Evolutionary conservation across 1,140 invertebrate species (phyloP).

Genomic region (Lordiphosa collinella): DNA sequence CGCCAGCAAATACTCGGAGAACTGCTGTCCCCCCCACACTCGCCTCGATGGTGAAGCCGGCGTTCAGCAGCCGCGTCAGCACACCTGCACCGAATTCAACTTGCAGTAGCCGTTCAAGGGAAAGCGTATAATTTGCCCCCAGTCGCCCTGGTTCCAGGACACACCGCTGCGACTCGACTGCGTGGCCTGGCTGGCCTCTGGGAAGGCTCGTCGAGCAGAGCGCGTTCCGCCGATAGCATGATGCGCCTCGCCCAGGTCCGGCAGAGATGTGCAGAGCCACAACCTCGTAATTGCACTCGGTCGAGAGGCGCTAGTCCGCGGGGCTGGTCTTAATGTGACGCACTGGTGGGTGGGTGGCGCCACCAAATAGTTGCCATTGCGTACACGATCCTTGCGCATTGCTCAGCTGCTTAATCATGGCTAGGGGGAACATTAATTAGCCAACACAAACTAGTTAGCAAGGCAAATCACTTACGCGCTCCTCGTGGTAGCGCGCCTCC

Average conservation of each 20-base stretch:
- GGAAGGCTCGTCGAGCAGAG: slow-evolving; percentile 91
- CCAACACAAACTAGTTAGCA: slow-evolving; percentile 18
- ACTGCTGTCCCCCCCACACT: slow-evolving; percentile 95
- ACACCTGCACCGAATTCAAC: slow-evolving; percentile 94
- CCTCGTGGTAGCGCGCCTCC: slow-evolving; percentile 95
- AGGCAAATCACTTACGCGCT: slow-evolving; percentile 86
- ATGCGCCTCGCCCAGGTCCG: slow-evolving; percentile 93
- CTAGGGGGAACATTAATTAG: slow-evolving; percentile 80
- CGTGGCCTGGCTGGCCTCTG: slow-evolving; percentile 91
- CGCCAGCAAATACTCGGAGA: slow-evolving; percentile 94
- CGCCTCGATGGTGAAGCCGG: slow-evolving; percentile 89
- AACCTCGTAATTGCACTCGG: slow-evolving; percentile 86
- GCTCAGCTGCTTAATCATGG: slow-evolving; percentile 87
- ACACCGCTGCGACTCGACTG: slow-evolving; percentile 90
- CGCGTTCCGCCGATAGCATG: slow-evolving; percentile 90
- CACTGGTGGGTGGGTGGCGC: slow-evolving; percentile 71
- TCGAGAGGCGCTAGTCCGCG: slow-evolving; percentile 62
- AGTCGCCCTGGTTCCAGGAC: slow-evolving; percentile 91
- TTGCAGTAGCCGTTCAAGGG: slow-evolving; percentile 96
- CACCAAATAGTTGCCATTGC: slow-evolving; percentile 81
- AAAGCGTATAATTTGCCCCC: slow-evolving; percentile 92
- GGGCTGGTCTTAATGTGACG: slow-evolving; percentile 70
- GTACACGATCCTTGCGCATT: slow-evolving; percentile 87
- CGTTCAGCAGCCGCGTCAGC: slow-evolving; percentile 91
- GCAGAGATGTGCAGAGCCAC: slow-evolving; percentile 92